Percentiles rank a stretch among this genome's conserved stretches.
These are phyloP conservation scores for Pangasius djambal DNA, from an alignment of 2,797 vertebrate genomes.

Conservation along the genomic window DNA sequence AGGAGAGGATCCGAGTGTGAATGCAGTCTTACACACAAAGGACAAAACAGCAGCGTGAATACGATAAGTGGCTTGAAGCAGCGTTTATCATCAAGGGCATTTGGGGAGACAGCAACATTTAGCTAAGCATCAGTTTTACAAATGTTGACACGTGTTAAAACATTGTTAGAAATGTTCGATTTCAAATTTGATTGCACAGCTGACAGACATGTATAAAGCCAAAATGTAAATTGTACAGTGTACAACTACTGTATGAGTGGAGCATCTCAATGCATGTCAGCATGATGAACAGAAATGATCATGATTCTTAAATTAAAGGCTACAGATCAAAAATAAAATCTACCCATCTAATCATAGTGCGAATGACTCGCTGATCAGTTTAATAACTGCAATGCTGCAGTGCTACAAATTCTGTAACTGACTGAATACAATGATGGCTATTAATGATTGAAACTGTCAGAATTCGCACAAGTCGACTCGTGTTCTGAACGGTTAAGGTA, in stretches of 20 bases:
- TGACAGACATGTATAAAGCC: slow-evolving; percentile 33
- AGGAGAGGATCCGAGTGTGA: slow-evolving; percentile 20
- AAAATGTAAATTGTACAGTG: slow-evolving; percentile 41
- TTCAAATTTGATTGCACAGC: slow-evolving; percentile 26
- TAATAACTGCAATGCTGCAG: neutral
- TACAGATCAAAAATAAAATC: neutral
- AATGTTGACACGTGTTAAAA: slow-evolving; percentile 27
- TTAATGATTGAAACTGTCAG: neutral
- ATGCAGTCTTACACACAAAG: slow-evolving; percentile 41
- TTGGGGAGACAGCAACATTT: slow-evolving; percentile 33
- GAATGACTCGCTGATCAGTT: neutral
- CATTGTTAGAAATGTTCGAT: neutral
- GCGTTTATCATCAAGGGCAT: slow-evolving; percentile 28
- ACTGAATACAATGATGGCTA: neutral
- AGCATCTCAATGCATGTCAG: slow-evolving; percentile 4
- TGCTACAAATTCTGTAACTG: slow-evolving; percentile 21
- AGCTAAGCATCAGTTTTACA: slow-evolving; percentile 47
- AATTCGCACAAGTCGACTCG: neutral
- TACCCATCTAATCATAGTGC: neutral
- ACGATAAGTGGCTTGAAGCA: slow-evolving; percentile 47
- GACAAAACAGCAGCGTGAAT: slow-evolving; percentile 45
- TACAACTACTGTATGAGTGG: slow-evolving; percentile 27
- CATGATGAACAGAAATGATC: slow-evolving; percentile 13
- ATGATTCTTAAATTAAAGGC: slow-evolving; percentile 13
- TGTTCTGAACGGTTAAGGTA: neutral